Base-by-base conservation (phyloP, 2,797 vertebrate species). In the Malacoctenus gilli region DNA sequence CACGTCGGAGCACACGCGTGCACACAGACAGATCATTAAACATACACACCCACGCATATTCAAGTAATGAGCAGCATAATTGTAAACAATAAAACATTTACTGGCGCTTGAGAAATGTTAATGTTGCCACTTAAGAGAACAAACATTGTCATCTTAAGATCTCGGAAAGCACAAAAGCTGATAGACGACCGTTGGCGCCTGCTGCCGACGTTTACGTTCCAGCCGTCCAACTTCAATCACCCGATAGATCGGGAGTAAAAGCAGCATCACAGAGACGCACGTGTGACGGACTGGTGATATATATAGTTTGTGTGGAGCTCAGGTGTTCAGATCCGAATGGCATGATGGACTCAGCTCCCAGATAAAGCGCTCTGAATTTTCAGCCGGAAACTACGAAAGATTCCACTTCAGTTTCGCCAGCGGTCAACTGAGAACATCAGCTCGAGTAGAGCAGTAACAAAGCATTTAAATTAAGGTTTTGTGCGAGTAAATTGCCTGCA, bases 21-120 rank as follows among this genome's bases (percentile, higher is more conserved):
- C n/a, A 34, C 34, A 54, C 7, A 2, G 13, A 22, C 47, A 68
- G 39, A 56, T 43, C 39, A 47, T 59, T 68, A 38, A 35, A 60
- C 11, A 16, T 20, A 36, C 47, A 51, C 38, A 37, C 18, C n/a
- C 54, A 42, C 8, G 5, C 28, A 47, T 42, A 56, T 19, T 59
- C 15, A 67, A 50, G 56, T 65, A 61, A 76, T 64, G 25, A 69
- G 44, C 31, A 36, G n/a, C 3, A 1, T 47, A 31, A 74, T 57
- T 62, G 44, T 59, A 20, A 68, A 56, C 40, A 56, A 36, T 42
- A 48, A 42, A 42, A 32, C 46, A 31, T 66, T 66, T 47, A 61
- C 38, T 50, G 30, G 20, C 10, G 19, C 30, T 50, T 28, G 25
- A 10, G 34, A 19, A 20, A 42, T 42, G 19, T 37, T 11, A 30